Evolutionary conservation across 2,888 invertebrate genomes (phyloP).

Genomic region (Candidula unifasciata): DNA sequence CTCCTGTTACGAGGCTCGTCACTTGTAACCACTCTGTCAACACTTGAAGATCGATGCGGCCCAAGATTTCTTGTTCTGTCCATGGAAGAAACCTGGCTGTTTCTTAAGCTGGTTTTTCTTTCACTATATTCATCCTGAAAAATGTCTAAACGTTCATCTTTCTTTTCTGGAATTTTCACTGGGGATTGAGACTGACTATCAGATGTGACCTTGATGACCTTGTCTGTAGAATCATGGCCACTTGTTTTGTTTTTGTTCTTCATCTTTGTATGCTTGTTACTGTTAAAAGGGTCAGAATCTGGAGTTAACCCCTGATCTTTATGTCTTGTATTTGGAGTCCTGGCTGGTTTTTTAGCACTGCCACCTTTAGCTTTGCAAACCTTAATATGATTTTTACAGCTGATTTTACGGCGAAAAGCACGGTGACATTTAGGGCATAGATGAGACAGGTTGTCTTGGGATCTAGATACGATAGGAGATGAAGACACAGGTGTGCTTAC

Average conservation of each 20-base stretch:
- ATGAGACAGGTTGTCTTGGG: conserved; percentile 1
- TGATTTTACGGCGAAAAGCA: conserved; percentile 59
- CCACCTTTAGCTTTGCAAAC: conserved; percentile 46
- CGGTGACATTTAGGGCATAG: conserved; percentile 59
- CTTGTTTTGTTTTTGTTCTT: too few relatives aligned
- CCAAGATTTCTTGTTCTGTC: background rate
- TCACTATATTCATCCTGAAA: too few relatives aligned
- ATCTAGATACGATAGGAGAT: background rate
- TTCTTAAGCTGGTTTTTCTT: background rate
- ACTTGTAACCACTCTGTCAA: conserved; percentile 20
- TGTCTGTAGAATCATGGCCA: too few relatives aligned
- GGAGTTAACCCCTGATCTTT: background rate
- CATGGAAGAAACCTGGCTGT: background rate
- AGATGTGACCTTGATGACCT: too few relatives aligned
- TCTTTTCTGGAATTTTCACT: background rate
- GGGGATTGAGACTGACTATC: too few relatives aligned
- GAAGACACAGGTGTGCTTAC: background rate
- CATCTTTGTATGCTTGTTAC: too few relatives aligned
- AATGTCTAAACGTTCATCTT: too few relatives aligned
- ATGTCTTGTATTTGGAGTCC: background rate
- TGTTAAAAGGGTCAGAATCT: background rate
- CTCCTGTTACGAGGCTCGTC: conserved; percentile 29
- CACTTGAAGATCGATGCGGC: conserved; percentile 30
- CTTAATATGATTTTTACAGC: conserved; percentile 58
- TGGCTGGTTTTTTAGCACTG: background rate